Evolutionary conservation across 1,140 invertebrate species (phyloP).

Genomic region (Linepithema humile): DNA sequence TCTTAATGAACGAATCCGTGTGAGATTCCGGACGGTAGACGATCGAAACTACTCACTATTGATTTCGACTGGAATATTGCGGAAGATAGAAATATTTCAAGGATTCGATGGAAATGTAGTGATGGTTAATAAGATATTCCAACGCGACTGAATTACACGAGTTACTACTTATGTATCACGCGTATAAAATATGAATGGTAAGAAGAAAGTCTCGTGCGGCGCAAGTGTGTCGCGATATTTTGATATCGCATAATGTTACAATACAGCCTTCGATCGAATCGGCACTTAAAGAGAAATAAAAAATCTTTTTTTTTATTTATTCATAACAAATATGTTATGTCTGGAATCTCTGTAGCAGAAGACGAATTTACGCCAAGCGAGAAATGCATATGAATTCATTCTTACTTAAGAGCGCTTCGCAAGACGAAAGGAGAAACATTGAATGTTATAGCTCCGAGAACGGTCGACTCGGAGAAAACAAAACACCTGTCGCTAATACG

Average conservation of each 20-base stretch:
- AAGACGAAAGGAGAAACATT: slow-evolving; percentile 4
- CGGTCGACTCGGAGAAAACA: slow-evolving; percentile 33
- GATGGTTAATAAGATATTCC: slow-evolving; percentile 16
- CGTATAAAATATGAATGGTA: slow-evolving; percentile 6
- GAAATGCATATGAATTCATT: neutral
- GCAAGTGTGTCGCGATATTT: neutral
- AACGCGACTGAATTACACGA: neutral
- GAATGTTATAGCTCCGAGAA: neutral
- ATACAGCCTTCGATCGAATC: neutral
- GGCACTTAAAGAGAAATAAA: neutral
- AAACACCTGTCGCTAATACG: slow-evolving; percentile 52
- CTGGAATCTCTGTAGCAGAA: neutral
- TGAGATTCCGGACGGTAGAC: neutral
- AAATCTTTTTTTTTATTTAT: neutral
- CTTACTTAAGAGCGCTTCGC: neutral
- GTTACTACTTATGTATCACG: neutral
- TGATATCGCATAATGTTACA: neutral
- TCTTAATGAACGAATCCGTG: slow-evolving; percentile 24
- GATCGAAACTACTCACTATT: slow-evolving; percentile 20
- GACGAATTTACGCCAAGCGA: neutral
- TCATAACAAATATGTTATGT: neutral
- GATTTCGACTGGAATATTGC: slow-evolving; percentile 17
- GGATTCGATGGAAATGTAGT: neutral
- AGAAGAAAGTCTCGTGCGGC: neutral
- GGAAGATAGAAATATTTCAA: no score